Evolutionary conservation across 2,888 invertebrate genomes (phyloP).

Genomic region (Xestobium rufovillosum): DNA sequence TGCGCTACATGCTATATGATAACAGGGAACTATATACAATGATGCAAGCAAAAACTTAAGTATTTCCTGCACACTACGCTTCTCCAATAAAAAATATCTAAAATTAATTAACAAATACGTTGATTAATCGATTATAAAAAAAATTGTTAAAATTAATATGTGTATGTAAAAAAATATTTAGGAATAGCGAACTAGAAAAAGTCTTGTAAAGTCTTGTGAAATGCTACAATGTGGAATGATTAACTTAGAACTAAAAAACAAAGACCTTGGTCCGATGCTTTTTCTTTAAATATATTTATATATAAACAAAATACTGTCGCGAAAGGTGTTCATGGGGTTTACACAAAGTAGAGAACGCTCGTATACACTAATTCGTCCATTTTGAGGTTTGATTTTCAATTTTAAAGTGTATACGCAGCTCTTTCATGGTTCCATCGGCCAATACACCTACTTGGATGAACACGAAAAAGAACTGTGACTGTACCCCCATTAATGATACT

Average conservation of each 20-base stretch:
- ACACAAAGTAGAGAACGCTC: too few species aligned
- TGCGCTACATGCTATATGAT: too few species aligned
- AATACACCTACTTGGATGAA: too few species aligned
- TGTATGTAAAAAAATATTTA: constrained; percentile 44
- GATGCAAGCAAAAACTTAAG: constrained; percentile 38
- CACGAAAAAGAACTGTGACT: too few species aligned
- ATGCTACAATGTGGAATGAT: constrained; percentile 41
- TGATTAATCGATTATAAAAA: constrained; percentile 37
- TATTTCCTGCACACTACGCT: constrained; percentile 35
- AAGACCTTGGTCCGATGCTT: constrained; percentile 38
- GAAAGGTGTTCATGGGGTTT: too few species aligned
- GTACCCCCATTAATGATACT: too few species aligned
- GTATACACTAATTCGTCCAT: too few species aligned
- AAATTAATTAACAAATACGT: constrained; percentile 46
- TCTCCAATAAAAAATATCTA: constrained; percentile 32
- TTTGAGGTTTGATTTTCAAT: too few species aligned
- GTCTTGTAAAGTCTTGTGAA: constrained; percentile 40
- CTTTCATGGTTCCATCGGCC: too few species aligned
- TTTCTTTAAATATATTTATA: constrained; percentile 19
- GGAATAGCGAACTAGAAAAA: constrained; percentile 41
- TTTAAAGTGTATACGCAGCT: too few species aligned
- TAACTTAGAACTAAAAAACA: constrained; percentile 32
- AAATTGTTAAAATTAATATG: constrained; percentile 36
- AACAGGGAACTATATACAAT: constrained; percentile 39
- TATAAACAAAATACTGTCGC: constrained; percentile 38